Evolutionary conservation across 1,140 invertebrate genomes (phyloP), one percentile per base, ranked within the genome.

Genomic region (Bombus pyrosoma): DNA sequence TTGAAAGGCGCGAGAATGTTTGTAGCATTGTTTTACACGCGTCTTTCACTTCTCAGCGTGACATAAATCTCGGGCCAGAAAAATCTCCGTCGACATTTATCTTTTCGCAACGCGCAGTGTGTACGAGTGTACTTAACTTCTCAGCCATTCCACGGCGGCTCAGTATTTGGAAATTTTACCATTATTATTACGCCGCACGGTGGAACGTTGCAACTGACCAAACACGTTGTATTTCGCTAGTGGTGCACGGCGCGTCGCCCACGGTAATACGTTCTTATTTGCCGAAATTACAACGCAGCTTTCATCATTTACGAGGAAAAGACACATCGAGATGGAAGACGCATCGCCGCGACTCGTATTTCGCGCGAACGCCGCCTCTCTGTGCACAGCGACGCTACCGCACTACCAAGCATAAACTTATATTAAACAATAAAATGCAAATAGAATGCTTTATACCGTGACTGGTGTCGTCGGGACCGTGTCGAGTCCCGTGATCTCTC

Each of bases 391-490:
- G 12, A 25, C 43, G 75, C 59, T 34, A 69, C 82, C 66, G 75
- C 47, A 77, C 86, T 88, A 85, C 76, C 83, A 83, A 85, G 89
- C 90, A 91, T 93, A 92, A 93, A 93, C 92, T 94, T 93, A 92
- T 93, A 94, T 94, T 93, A 93, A 93, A 93, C 91, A 93, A 93
- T 93, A 93, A 93, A 92, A 93, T 93, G 93, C 92, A 93, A 93
- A 93, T 93, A 91, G 87, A 91, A 91, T 80, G 89, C 81, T 91
- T 91, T 86, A 91, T 92, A 84, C 85, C 87, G 73, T 41, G 57
- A n/a, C n/a, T 66, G 81, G 71, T 64, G 66, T 85, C 85, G 80
- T 22, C 18, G 47, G 47, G 18, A 53, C 34, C 43, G 43, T n/a
- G 41, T 62, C 76, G 83, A 73, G 82, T 81, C 71, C 53, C 76